Base-by-base conservation (phyloP, 2,888 invertebrate species). In the Trissolcus japonicus region DNA sequence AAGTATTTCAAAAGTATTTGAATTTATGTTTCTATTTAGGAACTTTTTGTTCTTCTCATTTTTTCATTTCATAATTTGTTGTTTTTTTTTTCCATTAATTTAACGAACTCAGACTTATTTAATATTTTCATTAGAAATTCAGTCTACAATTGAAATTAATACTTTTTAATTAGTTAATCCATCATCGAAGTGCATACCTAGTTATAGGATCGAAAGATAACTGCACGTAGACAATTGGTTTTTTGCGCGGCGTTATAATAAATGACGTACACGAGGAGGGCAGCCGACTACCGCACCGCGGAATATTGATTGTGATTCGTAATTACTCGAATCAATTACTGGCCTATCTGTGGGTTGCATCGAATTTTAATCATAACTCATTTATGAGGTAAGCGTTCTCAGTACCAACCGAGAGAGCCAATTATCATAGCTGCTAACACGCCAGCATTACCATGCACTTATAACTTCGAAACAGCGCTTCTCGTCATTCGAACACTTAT, bases 321-420 rank as follows among this genome's bases (percentile, higher is more conserved):
- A 74, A 74, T 74, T 74, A 63, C 67, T 56, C 40, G 59, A 74
- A 67, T 74, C 74, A 74, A 74, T 74, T 67, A 62, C 55, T 16
- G 41, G 14, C 50, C 48, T 57, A 67, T 68, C 63, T 57, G 50
- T 19, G 67, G 48, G 19, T 50, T 40, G 7, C 62, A 74, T 74
- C 74, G 55, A 46, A 74, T 62, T 59, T 53, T 59, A 67, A 75
- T 68, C 68, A 68, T 75, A 75, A 75, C 41, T 75, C 75, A 75
- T 43, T 19, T n/a, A 11, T 13, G 67, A 62, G 51, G 59, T 16
- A n/a, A 6, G 46, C 46, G 16, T 46, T 6, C 46, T 6, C n/a
- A n/a, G 16, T 46, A 16, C 46, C 16, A 16, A 16, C 46, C 46
- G 6, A 46, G 6, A 14, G 35, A 57, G 57, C 35, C 41, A 51